A percentile compares a stretch with the other conserved stretches of the same genome.
These are phyloP conservation scores for Neomorphus geoffroyi DNA, from an alignment of 2,797 vertebrate genomes.

Conservation along the genomic window DNA sequence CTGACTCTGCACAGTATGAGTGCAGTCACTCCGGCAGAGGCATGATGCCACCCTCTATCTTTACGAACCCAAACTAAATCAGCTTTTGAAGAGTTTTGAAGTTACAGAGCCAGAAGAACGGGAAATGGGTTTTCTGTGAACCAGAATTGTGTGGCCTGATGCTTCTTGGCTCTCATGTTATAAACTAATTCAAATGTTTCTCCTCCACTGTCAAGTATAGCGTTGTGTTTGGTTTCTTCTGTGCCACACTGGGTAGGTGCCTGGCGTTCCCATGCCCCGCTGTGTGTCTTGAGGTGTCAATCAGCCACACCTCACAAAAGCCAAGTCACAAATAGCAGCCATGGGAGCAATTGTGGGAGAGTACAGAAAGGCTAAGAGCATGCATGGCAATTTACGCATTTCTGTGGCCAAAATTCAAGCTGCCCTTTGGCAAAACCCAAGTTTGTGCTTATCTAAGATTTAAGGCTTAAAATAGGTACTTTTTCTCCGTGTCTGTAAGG, in stretches of 20 bases:
- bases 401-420: background rate
- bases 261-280: background rate
- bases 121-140: background rate
- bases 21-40: background rate
- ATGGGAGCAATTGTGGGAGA: background rate
- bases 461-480: background rate
- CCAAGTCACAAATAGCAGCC: background rate
- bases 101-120: background rate
- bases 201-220: background rate
- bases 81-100: background rate
- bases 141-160: background rate
- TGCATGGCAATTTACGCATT: background rate
- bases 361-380: background rate
- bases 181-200: fast-evolving
- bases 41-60: background rate
- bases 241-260: background rate
- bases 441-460: background rate
- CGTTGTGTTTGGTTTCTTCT: background rate
- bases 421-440: background rate
- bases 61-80: background rate
- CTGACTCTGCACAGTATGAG: background rate
- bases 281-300: background rate
- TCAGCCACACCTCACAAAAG: background rate
- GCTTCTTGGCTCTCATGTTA: background rate
- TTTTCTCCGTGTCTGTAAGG: background rate